Evolutionary conservation across 2,113 vertebrate species (phyloP).

Genomic region (Bufo gargarizans): DNA sequence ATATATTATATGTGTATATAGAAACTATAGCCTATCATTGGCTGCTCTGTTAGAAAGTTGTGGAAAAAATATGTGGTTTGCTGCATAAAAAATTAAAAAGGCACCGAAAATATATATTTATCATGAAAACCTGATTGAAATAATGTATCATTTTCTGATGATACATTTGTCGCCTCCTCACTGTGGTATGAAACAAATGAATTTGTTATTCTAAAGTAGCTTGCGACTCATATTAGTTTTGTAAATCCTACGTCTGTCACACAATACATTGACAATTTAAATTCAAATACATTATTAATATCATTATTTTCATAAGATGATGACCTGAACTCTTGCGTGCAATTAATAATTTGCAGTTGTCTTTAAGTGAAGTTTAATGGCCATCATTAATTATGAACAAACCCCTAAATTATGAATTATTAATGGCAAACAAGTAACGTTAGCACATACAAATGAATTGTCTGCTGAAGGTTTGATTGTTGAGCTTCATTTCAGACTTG

Average conservation of each 20-base stretch:
- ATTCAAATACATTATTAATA: slow-evolving; percentile 43
- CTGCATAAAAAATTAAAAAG: too few relatives aligned
- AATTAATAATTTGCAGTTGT: slow-evolving; percentile 51
- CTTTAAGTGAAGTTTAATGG: slow-evolving; percentile 55
- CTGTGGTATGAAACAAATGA: slow-evolving; percentile 8
- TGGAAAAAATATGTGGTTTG: too few relatives aligned
- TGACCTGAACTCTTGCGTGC: slow-evolving; percentile 40
- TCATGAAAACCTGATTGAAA: neutral
- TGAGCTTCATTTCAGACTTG: slow-evolving; percentile 39
- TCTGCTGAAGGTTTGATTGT: slow-evolving; percentile 32
- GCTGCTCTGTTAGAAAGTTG: too few relatives aligned
- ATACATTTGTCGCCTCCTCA: neutral
- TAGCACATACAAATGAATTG: slow-evolving; percentile 55
- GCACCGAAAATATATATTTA: neutral
- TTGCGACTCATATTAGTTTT: slow-evolving; percentile 16
- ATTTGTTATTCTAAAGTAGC: neutral
- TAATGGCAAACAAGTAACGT: slow-evolving; percentile 48
- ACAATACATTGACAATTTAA: neutral
- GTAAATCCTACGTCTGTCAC: slow-evolving; percentile 22
- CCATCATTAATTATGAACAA: slow-evolving; percentile 56
- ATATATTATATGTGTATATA: too few relatives aligned
- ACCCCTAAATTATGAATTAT: slow-evolving; percentile 47
- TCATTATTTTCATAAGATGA: slow-evolving; percentile 38
- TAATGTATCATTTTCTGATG: too few relatives aligned
- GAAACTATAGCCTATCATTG: too few relatives aligned